Conservation (phyloP, 2,113 vertebrate genomes). For the Poeciliopsis occidentalis region DNA sequence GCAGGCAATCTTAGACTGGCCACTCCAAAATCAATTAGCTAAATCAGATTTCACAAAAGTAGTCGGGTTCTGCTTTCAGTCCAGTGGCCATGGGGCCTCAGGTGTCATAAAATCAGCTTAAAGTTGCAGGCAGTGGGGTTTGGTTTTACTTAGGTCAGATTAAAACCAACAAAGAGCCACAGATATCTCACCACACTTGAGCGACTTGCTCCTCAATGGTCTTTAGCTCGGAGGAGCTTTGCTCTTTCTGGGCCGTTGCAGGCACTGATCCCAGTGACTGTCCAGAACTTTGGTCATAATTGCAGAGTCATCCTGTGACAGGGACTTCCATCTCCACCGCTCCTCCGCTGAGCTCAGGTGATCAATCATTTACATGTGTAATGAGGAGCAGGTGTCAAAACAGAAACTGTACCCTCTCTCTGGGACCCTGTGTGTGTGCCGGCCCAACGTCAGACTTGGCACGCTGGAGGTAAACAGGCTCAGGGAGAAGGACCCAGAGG, state of each 20-base stretch:
- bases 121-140: constrained; percentile 57
- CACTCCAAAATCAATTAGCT: constrained; percentile 84
- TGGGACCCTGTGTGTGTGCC: constrained; percentile 57
- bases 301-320: constrained; percentile 53
- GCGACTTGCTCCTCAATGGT: constrained; percentile 63
- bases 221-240: constrained; percentile 63
- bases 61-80: constrained; percentile 71
- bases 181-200: constrained; percentile 77
- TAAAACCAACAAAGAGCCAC: constrained; percentile 79
- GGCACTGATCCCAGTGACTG: constrained; percentile 57
- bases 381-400: constrained; percentile 84
- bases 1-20: constrained; percentile 61
- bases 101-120: constrained; percentile 72
- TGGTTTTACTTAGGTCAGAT: constrained; percentile 70
- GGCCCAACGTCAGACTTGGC: constrained; percentile 79
- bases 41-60: constrained; percentile 82
- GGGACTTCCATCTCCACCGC: constrained; percentile 64
- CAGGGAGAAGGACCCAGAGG: constrained; percentile 45
- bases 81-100: constrained; percentile 57
- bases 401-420: constrained; percentile 78
- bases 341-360: constrained; percentile 66
- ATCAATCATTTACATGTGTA: constrained; percentile 86
- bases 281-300: constrained; percentile 57
- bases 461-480: constrained; percentile 63
- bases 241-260: constrained; percentile 56